Base-by-base conservation (phyloP, 2,113 vertebrate species). In the Leptodactylus fuscus region DNA sequence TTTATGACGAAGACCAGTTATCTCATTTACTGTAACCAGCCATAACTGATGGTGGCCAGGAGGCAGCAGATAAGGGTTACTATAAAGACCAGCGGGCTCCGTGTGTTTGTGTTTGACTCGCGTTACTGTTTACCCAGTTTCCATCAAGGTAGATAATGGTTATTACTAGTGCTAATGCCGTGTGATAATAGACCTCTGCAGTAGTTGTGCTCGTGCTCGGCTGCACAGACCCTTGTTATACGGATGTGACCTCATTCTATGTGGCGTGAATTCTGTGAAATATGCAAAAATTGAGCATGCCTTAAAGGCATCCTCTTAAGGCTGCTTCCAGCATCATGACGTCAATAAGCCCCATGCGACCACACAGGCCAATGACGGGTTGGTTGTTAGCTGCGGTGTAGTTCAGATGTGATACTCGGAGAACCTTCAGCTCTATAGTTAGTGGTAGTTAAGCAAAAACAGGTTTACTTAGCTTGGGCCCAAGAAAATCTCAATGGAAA, bases 1-100 rank as follows among this genome's bases (percentile, higher is more conserved):
- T 81, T 85, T 81, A 81, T 73, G 65, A 55, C 71, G 20, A 60
- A 12, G 20, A 75, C 0, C 34, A n/a, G 65, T 73, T 81, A 73
- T 85, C 84, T 77, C 27, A 46, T 77, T 84, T 44, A 65, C 29
- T 20, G 75, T 46, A 13, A 20, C 15, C 38, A 80, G 6, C 36
- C 71, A 48, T 48, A 48, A 51, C 48, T 53, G 51, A 29, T 73
- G 7, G 36, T 44, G 38, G 60, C 76, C 55, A 36, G 44, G 69
- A 34, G 12, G 49, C 20, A 24, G 11, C 13, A 69, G 62, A 71
- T 51, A 82, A 55, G 67, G 53, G 32, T 10, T 18, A 67, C 15
- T 34, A 67, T 32, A 38, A 69, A 22, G 34, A 22, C 10, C 22
- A 27, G 4, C 70, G 20, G 5, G 20, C n/a, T 18, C 18, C 8